A percentile compares a stretch with the other conserved stretches of the same genome.
These are phyloP conservation scores for Seira ritae DNA, from an alignment of 2,888 invertebrate genomes.

Conservation along the genomic window DNA sequence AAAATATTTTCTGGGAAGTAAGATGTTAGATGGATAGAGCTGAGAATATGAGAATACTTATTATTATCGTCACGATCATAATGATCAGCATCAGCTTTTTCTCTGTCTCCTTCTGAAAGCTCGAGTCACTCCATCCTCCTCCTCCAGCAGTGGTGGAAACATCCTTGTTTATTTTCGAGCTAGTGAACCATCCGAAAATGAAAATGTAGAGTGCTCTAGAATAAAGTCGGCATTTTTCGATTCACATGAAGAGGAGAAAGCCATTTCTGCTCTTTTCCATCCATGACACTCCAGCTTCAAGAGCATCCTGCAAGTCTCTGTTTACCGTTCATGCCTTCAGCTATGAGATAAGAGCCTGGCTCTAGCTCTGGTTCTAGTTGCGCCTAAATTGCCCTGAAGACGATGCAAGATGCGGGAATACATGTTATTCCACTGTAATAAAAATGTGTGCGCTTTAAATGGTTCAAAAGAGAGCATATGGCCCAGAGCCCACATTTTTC, in stretches of 20 bases:
- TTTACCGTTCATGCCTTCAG: too few species aligned
- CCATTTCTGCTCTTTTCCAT: not conserved
- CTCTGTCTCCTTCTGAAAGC: not conserved
- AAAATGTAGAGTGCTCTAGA: not conserved
- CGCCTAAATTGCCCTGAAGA: too few species aligned
- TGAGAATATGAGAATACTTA: not conserved
- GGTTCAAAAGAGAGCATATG: too few species aligned
- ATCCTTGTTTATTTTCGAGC: not conserved
- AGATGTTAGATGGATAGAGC: not conserved
- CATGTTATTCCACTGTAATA: not conserved
- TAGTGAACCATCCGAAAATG: not conserved
- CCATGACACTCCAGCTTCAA: not conserved
- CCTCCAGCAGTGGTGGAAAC: too few species aligned
- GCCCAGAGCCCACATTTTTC: not conserved
- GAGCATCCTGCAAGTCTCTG: too few species aligned
- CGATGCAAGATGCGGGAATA: not conserved
- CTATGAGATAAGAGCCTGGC: not conserved
- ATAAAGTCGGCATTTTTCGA: not conserved
- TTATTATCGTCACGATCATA: not conserved
- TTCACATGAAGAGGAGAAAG: not conserved
- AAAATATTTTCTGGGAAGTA: not conserved
- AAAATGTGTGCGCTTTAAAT: not conserved
- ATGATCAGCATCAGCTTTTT: not conserved
- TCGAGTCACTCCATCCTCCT: too few species aligned
- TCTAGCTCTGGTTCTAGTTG: too few species aligned